These are phyloP conservation scores for Vanacampus margaritifer DNA, from an alignment of 2,113 vertebrate species.

Conservation along the genomic window DNA sequence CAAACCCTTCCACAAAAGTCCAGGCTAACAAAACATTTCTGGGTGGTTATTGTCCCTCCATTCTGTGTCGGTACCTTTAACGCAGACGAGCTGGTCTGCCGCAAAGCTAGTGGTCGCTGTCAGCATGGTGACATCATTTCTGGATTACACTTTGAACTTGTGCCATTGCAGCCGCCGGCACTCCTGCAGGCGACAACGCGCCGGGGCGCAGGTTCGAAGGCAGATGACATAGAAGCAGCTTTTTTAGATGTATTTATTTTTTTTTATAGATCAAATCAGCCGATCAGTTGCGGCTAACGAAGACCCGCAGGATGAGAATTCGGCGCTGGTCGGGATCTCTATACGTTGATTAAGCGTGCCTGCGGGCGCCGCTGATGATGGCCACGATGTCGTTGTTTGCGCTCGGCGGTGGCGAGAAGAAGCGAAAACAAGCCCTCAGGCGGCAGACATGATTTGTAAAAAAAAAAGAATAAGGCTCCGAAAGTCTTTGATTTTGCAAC, in stretches of 20 bases:
- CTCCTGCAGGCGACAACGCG: too few relatives aligned
- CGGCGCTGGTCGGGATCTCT: constrained; percentile 20
- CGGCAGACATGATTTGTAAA: constrained; percentile 4
- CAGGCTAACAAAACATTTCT: too few relatives aligned
- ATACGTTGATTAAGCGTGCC: constrained; percentile 35
- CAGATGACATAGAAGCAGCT: not conserved
- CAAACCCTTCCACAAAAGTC: too few relatives aligned
- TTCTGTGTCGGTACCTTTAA: too few relatives aligned
- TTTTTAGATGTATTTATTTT: not conserved
- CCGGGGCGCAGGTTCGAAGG: not conserved
- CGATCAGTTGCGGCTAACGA: constrained; percentile 27
- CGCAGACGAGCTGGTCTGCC: too few relatives aligned
- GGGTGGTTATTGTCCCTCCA: too few relatives aligned
- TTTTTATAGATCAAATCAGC: not conserved
- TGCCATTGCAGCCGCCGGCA: too few relatives aligned
- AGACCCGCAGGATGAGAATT: constrained; percentile 26
- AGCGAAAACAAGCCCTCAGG: constrained; percentile 9
- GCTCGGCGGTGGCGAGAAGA: not conserved
- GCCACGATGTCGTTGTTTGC: not conserved
- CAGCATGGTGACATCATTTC: too few relatives aligned
- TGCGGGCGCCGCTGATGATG: constrained; percentile 21
- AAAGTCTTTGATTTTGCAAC: not conserved
- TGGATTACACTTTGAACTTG: too few relatives aligned
- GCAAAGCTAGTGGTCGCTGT: too few relatives aligned
- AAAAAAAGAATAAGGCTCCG: not conserved